Evolutionary conservation across 2,888 invertebrate genomes (phyloP), one percentile per base, ranked within the genome.

Genomic region (Ecliptopera silaceata): DNA sequence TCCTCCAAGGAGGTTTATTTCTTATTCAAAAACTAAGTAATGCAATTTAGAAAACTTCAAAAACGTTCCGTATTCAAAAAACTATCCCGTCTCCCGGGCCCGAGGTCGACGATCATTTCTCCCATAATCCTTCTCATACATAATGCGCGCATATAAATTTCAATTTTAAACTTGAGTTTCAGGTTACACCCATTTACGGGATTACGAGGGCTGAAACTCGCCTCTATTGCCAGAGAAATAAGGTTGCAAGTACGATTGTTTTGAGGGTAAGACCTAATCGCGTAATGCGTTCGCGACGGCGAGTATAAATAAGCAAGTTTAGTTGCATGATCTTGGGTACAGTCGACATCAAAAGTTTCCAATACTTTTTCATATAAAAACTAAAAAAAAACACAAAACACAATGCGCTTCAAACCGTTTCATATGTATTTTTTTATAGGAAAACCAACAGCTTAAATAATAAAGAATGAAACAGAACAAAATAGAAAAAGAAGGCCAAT

Each of bases 141-240:
- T 89, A 85, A 90, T 90, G 88, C 84, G 80, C 76, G 82, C 84
- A 87, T 88, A 90, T 90, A 90, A 90, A 90, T 90, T 90, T 88
- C 88, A 90, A 90, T 90, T 89, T 89, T 88, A 88, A 88, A 88
- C 83, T 88, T 75, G 74, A 72, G 78, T 79, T 76, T 86, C 85
- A 75, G 77, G 88, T 89, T 89, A 86, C 89, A 78, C 72, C 87
- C 88, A 89, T 89, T 88, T 88, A 86, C 73, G 83, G 84, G 82
- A 89, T 89, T 88, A 88, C 63, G 63, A 60, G 67, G 72, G 70
- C 67, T 66, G 44, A 52, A 46, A 46, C 53, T 32, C 20, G 4
- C 11, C 54, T 18, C 47, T 63, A 60, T 48, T 11, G 2, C 39
- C 1, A 11, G 2, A 8, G 3, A 11, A 5, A 46, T 57, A 60